phyloP scores from a whole-genome alignment of 2,797 vertebrate species.

The Enteromius thamalakanensis region DNA sequence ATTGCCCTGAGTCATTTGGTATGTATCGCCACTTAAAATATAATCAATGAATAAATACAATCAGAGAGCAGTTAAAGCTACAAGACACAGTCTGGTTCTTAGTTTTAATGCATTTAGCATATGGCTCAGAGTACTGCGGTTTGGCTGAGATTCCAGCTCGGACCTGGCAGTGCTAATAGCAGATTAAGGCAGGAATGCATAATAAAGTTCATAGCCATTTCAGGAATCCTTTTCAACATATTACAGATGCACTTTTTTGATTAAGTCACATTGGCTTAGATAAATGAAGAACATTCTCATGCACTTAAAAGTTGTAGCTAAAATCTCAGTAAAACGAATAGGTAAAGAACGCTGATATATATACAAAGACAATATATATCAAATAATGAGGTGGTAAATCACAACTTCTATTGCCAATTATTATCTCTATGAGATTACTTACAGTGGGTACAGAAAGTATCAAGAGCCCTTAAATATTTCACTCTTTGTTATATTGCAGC shows the following conservation, averaged over 20 bases:
- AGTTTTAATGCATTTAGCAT: constrained; percentile 23
- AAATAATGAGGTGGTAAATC: background rate
- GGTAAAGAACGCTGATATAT: background rate
- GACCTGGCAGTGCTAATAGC: constrained; percentile 51
- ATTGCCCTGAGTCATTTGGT: background rate
- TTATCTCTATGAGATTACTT: background rate
- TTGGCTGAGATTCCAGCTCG: constrained; percentile 29
- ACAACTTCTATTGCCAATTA: background rate
- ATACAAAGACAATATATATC: background rate
- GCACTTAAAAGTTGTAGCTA: background rate
- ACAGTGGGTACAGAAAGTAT: no score
- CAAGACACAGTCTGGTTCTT: constrained; percentile 25
- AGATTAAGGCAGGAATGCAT: constrained; percentile 53
- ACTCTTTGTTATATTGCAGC: no score
- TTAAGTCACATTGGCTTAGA: background rate
- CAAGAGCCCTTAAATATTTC: no score
- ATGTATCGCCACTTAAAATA: background rate
- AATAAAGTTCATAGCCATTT: constrained; percentile 53
- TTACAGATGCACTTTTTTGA: background rate
- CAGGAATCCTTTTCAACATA: constrained; percentile 33
- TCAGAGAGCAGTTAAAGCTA: constrained; percentile 7
- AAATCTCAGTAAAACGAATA: background rate
- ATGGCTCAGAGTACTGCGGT: constrained; percentile 42
- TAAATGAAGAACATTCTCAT: background rate
- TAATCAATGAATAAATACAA: background rate